Percentiles rank a stretch among this genome's conserved stretches.
phyloP scores from a whole-genome alignment of 2,888 invertebrate genomes.

The Quadriops clusia region DNA sequence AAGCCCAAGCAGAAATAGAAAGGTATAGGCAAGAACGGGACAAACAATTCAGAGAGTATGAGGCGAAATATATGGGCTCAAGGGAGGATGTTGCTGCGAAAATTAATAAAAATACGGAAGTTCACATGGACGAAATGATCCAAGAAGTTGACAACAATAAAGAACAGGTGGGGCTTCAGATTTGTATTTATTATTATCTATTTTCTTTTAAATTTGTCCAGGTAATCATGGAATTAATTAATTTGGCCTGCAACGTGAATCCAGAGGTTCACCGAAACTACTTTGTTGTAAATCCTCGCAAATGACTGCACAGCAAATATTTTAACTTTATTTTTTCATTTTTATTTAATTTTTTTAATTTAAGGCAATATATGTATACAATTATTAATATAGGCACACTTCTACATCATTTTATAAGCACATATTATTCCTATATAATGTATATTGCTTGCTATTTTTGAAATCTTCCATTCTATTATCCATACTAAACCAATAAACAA shows the following conservation, averaged over 20 bases:
- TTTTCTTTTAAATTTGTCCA: slow-evolving; percentile 20
- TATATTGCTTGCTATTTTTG: no score
- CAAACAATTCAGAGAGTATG: slow-evolving; percentile 31
- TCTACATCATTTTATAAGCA: no score
- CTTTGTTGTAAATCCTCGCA: slow-evolving; percentile 21
- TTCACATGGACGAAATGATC: slow-evolving; percentile 25
- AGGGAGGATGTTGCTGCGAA: slow-evolving; percentile 31
- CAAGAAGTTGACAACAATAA: slow-evolving; percentile 28
- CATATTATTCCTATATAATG: no score
- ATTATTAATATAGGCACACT: no score
- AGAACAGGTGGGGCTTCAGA: slow-evolving; percentile 23
- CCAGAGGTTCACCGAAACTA: slow-evolving; percentile 32
- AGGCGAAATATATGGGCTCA: slow-evolving; percentile 33
- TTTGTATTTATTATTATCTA: not conserved
- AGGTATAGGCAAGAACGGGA: slow-evolving; percentile 32
- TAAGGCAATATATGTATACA: not conserved
- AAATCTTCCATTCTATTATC: no score
- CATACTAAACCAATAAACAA: no score
- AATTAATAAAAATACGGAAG: slow-evolving; percentile 32
- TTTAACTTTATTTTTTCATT: no score
- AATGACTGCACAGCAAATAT: slow-evolving; percentile 4
- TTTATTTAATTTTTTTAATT: slow-evolving; percentile 3
- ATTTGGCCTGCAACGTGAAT: slow-evolving; percentile 26
- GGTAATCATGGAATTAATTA: slow-evolving; percentile 29
- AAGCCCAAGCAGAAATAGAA: slow-evolving; percentile 34